A percentile compares a stretch with the other conserved stretches of the same genome.
phyloP scores from a whole-genome alignment of 2,888 invertebrate genomes.

The Patella depressa region DNA sequence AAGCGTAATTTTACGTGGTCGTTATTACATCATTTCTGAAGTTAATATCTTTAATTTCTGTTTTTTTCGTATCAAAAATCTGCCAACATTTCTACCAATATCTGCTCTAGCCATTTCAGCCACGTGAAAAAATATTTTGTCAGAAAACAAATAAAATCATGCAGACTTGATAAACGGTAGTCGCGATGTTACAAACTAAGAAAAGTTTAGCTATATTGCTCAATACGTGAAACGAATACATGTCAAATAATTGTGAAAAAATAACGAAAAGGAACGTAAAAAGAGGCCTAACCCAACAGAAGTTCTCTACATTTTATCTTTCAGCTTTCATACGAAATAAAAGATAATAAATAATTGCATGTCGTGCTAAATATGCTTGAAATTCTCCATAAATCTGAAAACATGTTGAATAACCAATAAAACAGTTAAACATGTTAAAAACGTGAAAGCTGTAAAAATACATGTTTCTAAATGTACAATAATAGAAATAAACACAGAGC shows the following conservation, averaged over 20 bases:
- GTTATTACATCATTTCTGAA: constrained; percentile 6
- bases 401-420: no score
- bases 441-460: no score
- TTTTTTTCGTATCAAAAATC: constrained; percentile 7
- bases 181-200: background rate
- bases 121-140: constrained; percentile 10
- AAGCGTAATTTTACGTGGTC: background rate
- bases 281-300: background rate
- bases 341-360: constrained; percentile 9
- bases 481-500: no score
- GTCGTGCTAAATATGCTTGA: constrained; percentile 1
- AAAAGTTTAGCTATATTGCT: constrained; percentile 4
- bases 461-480: no score
- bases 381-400: background rate
- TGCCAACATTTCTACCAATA: constrained; percentile 8
- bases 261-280: background rate
- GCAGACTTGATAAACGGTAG: no score
- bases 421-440: no score
- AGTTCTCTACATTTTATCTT: background rate
- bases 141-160: constrained; percentile 8
- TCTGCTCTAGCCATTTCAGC: constrained; percentile 10
- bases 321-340: constrained; percentile 7
- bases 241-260: constrained; percentile 2
- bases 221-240: constrained; percentile 5
- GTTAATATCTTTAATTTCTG: background rate